These are phyloP conservation scores for Zoanthus sociatus DNA, from an alignment of 92 coral and sea anemone species.

Conservation along the genomic window DNA sequence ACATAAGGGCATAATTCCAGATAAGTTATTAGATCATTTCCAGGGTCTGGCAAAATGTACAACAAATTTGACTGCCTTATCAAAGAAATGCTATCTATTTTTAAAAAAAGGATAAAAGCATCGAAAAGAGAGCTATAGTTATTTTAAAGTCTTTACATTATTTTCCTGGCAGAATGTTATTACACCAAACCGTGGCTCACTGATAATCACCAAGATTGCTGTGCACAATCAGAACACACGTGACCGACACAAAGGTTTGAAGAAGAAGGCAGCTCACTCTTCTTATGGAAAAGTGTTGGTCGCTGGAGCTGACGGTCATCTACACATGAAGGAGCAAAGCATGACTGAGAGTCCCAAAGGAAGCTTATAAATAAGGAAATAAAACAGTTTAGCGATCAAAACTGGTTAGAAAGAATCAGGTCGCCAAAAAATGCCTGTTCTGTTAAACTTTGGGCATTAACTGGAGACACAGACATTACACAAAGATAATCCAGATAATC, in stretches of 20 bases:
- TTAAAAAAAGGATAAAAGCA: no score
- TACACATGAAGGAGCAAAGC: neutral
- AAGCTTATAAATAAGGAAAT: neutral
- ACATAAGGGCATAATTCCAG: no score
- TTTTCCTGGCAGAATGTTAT: neutral
- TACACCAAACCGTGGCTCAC: no score
- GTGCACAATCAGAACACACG: no score
- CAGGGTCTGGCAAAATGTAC: no score
- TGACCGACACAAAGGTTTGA: neutral
- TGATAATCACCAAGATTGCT: no score
- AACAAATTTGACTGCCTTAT: no score
- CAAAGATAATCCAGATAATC: slow-evolving; percentile 1
- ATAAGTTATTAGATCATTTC: no score
- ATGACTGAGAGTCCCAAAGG: neutral
- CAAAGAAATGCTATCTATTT: no score
- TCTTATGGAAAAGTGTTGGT: no score
- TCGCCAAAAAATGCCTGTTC: neutral
- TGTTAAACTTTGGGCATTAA: neutral
- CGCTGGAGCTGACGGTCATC: neutral
- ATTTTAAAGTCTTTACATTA: neutral
- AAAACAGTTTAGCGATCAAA: neutral
- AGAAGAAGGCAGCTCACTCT: neutral
- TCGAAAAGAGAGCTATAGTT: neutral
- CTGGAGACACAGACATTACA: neutral
- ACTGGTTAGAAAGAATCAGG: neutral